Base-by-base conservation (phyloP, 2,113 vertebrate species). In the Protomyctophum bolini region DNA sequence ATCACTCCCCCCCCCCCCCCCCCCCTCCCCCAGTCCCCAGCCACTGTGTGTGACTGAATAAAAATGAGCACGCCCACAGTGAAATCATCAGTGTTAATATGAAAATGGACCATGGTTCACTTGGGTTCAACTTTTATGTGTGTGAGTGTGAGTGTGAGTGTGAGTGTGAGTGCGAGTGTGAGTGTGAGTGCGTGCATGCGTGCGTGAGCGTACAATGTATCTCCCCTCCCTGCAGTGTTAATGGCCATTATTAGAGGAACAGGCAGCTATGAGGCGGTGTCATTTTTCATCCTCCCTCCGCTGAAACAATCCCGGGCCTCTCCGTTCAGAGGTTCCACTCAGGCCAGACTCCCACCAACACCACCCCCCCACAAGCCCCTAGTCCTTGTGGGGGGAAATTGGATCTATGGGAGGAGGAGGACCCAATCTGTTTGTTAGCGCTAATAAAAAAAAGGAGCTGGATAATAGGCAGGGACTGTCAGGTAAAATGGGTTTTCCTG, bases 221-320 rank as follows among this genome's bases (percentile, higher is more conserved):
- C 58, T 10, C 12, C 55, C 11, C 58, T 5, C 47, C 50, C 46
- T 61, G 29, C 15, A 48, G 55, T 80, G 29, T 77, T 77, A 76
- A 83, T 68, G 68, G 29, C 21, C 59, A 55, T 73, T 80, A 76
- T 82, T 80, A 76, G 68, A 63, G 52, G 72, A 80, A 68, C 64
- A 77, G 67, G 41, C 58, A 63, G 14, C 67, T 58, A 10, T 41
- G 65, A 63, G 63, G 68, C 10, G 2, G 46, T 59, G 29, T 67
- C 72, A 75, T 81, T 74, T 82, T 80, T 81, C 73, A 77, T 29
- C 46, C 12, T 28, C 9, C 52, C 54, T 12, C 50, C 11, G 15
- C 48, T 47, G 59, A 33, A 41, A 60, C 56, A 84, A 79, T 76
- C 29, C 55, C 14, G 4, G 4, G 48, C 60, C 7, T 65, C 7